Evolutionary conservation across 1,140 invertebrate genomes (phyloP), one percentile per base, ranked within the genome.

Genomic region (Apis laboriosa): DNA sequence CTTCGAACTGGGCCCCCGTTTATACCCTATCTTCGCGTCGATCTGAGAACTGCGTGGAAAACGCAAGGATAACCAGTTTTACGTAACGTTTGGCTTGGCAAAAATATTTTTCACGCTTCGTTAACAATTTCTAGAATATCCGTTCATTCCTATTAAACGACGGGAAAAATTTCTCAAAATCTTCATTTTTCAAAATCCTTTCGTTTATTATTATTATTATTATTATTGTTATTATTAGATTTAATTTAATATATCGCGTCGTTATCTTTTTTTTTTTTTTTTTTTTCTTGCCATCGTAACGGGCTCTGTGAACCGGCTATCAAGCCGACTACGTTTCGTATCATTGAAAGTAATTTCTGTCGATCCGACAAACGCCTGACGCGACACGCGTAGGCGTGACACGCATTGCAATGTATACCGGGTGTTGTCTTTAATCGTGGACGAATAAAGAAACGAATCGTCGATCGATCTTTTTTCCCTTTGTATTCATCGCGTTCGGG

Each of bases 51-150:
- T 64, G 61, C 68, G 58, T 60, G 49, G 71, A 74, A 79, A 43
- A 87, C 78, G 77, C 84, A 73, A 80, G 80, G 75, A 84, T 77
- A 87, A 75, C 84, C 61, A 73, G 87, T 85, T 88, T 84, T 78
- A 75, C 86, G 84, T 66, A 61, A 67, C 81, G 61, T 73, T 79
- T 66, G 78, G 53, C 24, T 67, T 28, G 53, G 63, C 75, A 43
- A 43, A 71, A 61, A 63, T 28, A 3, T 60, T 43, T 12, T 15
- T 8, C 28, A 12, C 9, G 51, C 17, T n/a, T 24, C 17, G 43
- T 34, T 53, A 9, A 17, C 19, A 21, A 55, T 66, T 43, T 55
- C 28, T 58, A 2, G 34, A 11, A n/a, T 24, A 55, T 55, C 53
- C 53, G 53, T 43, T 43, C 5, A 53, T 7, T 3, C 34, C 34